Percentiles rank a stretch among this genome's conserved stretches.
Conservation (phyloP, 2,113 vertebrate species). For the Myiopsitta monachus region DNA sequence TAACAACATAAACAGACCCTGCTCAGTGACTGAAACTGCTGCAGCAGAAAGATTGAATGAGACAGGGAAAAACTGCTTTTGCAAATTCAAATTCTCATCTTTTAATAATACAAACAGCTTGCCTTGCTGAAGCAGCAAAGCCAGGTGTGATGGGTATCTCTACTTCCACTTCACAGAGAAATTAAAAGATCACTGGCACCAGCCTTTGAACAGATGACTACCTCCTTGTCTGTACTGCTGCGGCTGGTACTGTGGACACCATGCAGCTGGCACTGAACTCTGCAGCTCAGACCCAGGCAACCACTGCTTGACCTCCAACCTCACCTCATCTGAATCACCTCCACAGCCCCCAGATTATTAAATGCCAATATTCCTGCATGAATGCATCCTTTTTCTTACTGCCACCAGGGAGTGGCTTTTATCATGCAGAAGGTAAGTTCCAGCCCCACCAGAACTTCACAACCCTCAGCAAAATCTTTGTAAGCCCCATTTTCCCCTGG, state of each 20-base stretch:
- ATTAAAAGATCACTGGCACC: conserved; percentile 19
- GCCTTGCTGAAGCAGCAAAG: conserved; percentile 43
- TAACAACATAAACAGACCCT: neutral
- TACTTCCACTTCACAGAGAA: conserved; percentile 30
- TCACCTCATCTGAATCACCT: neutral
- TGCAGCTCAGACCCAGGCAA: neutral
- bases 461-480: neutral
- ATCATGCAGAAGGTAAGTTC: neutral
- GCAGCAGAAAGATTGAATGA: neutral
- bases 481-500: neutral
- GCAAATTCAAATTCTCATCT: neutral
- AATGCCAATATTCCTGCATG: neutral
- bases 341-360: neutral
- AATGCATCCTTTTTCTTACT: neutral
- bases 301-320: neutral
- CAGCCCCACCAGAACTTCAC: neutral
- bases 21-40: neutral
- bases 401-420: neutral
- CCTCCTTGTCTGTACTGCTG: neutral
- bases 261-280: neutral
- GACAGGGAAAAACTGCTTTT: neutral
- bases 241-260: neutral
- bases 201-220: neutral
- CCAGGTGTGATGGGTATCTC: neutral
- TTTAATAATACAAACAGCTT: conserved; percentile 22